These are phyloP conservation scores for Leptinotarsa lineolata DNA, from an alignment of 1,140 invertebrate species.

Conservation along the genomic window DNA sequence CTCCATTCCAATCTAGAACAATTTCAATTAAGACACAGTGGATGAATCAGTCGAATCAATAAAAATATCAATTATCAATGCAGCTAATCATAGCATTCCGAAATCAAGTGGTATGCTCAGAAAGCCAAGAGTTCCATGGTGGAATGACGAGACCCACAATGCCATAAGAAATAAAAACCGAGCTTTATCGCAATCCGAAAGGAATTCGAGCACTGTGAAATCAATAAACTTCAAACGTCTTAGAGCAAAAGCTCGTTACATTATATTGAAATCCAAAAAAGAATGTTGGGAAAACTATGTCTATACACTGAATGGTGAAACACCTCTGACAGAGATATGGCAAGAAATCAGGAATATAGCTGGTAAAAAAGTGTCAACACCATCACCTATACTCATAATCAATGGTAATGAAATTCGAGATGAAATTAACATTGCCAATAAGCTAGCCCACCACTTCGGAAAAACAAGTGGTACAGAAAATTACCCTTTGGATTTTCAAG, in stretches of 20 bases:
- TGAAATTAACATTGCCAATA: neutral
- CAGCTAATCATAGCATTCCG: neutral
- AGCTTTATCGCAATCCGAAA: neutral
- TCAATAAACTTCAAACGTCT: neutral
- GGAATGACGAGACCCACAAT: neutral
- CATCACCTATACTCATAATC: neutral
- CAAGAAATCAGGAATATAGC: neutral
- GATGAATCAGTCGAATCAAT: neutral
- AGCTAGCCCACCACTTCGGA: neutral
- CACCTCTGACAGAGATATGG: neutral
- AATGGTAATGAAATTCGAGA: neutral
- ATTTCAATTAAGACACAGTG: neutral
- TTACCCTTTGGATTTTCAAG: neutral
- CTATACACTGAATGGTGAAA: neutral
- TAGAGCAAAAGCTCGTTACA: neutral
- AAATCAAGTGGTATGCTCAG: neutral
- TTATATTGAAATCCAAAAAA: neutral
- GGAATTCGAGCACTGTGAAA: neutral
- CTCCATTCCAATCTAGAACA: neutral
- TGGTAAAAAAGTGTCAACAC: neutral
- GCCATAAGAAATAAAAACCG: neutral
- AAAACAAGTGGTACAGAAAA: neutral
- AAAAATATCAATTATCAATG: neutral
- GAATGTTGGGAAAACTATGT: neutral
- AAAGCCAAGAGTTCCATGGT: neutral